Base-by-base conservation (phyloP, 53 echinoderm and acorn worm genomes). In the Astropecten irregularis region DNA sequence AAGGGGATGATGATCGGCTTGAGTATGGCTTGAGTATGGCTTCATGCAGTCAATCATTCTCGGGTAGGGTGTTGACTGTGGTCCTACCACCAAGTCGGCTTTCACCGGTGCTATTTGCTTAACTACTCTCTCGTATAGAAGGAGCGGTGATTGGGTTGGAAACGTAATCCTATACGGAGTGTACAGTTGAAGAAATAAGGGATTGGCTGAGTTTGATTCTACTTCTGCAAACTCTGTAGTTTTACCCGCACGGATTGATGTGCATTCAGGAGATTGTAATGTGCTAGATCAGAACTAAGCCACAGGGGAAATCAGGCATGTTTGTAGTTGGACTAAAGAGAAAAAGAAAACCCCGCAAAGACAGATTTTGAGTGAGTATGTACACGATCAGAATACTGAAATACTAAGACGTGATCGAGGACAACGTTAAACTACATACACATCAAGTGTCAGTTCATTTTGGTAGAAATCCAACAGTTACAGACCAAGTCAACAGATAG, bases 391-490 rank as follows among this genome's bases (percentile, higher is more conserved):
- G 18, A 16, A 68, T 9, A 29, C 23, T 20, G 29, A 33, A 31
- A 50, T 31, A 71, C 5, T 14, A 28, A 50, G 49, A 52, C 20
- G 71, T 34, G 71, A 71, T 33, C 52, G 52, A 23, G 30, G 49
- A 32, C 29, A 31, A n/a, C 34, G 21, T 49, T 48, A 71, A 21
- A 52, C 50, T 70, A 32, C 13, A 70, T 31, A 70, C 48, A 70
- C 70, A 49, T 14, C 33, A 71, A 71, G 50, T 71, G 31, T 52
- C 52, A 50, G 50, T 71, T 35, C 52, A 71, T 51, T 71, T 71
- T 50, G 52, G 48, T 34, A 71, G 33, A 71, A 71, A 71, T 71
- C 33, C 51, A 71, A n/a, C n/a, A n/a, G n/a, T n/a, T n/a, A n/a
- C n/a, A n/a, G n/a, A n/a, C n/a, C n/a, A n/a, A n/a, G n/a, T n/a